phyloP scores from a whole-genome alignment of 2,888 invertebrate species.

The Troides oblongomaculatus region DNA sequence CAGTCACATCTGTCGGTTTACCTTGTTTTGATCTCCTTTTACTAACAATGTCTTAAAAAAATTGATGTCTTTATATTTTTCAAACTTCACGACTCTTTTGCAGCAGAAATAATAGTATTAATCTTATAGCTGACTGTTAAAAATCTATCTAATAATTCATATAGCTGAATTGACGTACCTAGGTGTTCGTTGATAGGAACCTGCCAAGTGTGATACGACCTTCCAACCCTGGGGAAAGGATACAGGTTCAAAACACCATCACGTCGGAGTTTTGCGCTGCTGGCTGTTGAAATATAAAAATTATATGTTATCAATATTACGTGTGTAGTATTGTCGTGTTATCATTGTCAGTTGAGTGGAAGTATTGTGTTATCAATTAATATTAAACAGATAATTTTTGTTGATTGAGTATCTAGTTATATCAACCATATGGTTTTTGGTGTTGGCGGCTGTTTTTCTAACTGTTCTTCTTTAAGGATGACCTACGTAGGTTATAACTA shows the following conservation, averaged over 20 bases:
- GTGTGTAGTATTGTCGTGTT: not conserved
- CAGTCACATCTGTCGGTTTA: not conserved
- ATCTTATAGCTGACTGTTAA: not conserved
- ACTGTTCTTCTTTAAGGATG: too few species aligned
- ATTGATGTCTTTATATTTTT: too few species aligned
- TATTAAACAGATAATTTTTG: not conserved
- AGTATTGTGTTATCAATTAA: not conserved
- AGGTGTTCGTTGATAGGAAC: conserved; percentile 70
- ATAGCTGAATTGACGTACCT: conserved; percentile 49
- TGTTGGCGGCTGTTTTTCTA: too few species aligned
- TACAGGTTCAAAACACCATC: conserved; percentile 80
- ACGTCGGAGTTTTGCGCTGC: conserved; percentile 68
- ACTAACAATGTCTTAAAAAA: not conserved
- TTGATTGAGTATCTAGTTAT: not conserved
- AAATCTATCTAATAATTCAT: not conserved
- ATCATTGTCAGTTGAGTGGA: not conserved
- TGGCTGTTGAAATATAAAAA: conserved; percentile 44
- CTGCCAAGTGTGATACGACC: conserved; percentile 73
- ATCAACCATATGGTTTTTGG: not conserved
- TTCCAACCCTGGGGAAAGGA: conserved; percentile 82
- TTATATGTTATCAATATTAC: not conserved
- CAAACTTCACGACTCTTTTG: too few species aligned
- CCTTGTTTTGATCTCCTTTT: not conserved
- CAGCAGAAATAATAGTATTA: not conserved
- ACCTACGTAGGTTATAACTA: too few species aligned